phyloP scores from a whole-genome alignment of 92 coral and sea anemone genomes.

The Galaxea fascicularis region DNA sequence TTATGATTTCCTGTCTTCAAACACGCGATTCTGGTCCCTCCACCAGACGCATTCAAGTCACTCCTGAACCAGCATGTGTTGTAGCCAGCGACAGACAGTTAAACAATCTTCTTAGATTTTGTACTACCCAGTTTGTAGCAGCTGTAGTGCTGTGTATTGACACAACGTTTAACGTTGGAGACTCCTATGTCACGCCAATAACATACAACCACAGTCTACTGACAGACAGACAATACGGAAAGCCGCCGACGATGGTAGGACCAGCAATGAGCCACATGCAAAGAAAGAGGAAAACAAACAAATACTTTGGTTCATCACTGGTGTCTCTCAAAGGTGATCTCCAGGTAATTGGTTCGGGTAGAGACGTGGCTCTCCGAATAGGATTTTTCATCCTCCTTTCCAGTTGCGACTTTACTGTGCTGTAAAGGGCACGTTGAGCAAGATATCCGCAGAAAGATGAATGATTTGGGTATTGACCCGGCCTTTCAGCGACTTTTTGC shows the following conservation, averaged over 20 bases:
- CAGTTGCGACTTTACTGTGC: slow-evolving; percentile 24
- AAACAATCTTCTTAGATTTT: neutral
- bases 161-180: slow-evolving; percentile 58
- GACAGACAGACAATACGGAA: slow-evolving; percentile 42
- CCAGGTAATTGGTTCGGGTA: slow-evolving; percentile 41
- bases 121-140: no score
- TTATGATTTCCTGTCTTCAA: no score
- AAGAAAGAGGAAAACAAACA: slow-evolving; percentile 41
- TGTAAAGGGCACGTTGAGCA: slow-evolving; percentile 4
- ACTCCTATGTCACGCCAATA: slow-evolving; percentile 53
- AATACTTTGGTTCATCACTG: neutral
- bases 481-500: neutral
- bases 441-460: neutral
- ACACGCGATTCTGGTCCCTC: no score
- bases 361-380: slow-evolving; percentile 38
- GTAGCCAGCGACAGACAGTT: slow-evolving; percentile 2
- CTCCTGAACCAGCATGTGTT: slow-evolving; percentile 8
- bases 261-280: slow-evolving; percentile 56
- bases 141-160: slow-evolving; percentile 58
- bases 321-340: slow-evolving; percentile 37
- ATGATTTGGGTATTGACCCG: neutral
- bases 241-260: slow-evolving; percentile 64
- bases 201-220: slow-evolving; percentile 45
- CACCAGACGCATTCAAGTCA: no score
- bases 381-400: slow-evolving; percentile 28